These are phyloP conservation scores for Cynopterus brachyotis DNA, from an alignment of 2,113 vertebrate genomes.

Conservation along the genomic window DNA sequence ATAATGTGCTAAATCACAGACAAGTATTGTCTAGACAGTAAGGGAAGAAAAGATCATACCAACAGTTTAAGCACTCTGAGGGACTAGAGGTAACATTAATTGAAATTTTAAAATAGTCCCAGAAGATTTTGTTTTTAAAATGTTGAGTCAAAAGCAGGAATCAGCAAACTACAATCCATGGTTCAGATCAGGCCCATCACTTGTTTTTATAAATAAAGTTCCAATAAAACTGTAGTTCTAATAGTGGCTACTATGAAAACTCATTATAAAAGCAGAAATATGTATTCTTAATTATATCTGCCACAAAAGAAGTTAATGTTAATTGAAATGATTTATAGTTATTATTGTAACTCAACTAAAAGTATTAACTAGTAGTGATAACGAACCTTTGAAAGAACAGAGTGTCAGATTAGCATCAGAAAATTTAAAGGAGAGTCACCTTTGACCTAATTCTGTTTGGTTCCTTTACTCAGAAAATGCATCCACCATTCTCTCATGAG, in stretches of 20 bases:
- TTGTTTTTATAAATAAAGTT: constrained; percentile 3
- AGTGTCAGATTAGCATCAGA: constrained; percentile 31
- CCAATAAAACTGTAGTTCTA: constrained; percentile 44
- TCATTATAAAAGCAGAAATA: constrained; percentile 77
- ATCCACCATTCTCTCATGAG: background rate
- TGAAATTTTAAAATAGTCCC: background rate
- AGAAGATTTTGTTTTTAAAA: background rate
- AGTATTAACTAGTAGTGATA: constrained; percentile 55
- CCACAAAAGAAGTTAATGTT: constrained; percentile 76
- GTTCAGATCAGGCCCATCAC: fast-evolving
- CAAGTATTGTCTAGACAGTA: background rate
- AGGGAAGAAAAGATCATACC: background rate
- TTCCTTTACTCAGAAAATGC: constrained; percentile 32
- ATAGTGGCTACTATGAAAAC: constrained; percentile 77
- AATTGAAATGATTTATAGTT: constrained; percentile 76
- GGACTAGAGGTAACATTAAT: background rate
- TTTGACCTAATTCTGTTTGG: background rate
- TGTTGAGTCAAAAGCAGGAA: background rate
- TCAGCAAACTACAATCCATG: background rate
- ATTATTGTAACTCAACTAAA: constrained; percentile 70
- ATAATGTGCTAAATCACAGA: background rate
- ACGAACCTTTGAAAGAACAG: constrained; percentile 54
- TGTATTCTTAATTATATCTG: constrained; percentile 73
- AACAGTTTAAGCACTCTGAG: background rate
- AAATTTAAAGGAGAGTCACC: constrained; percentile 3